Evolutionary conservation across 2,113 vertebrate genomes (phyloP).

Genomic region (Dasyprocta punctata): DNA sequence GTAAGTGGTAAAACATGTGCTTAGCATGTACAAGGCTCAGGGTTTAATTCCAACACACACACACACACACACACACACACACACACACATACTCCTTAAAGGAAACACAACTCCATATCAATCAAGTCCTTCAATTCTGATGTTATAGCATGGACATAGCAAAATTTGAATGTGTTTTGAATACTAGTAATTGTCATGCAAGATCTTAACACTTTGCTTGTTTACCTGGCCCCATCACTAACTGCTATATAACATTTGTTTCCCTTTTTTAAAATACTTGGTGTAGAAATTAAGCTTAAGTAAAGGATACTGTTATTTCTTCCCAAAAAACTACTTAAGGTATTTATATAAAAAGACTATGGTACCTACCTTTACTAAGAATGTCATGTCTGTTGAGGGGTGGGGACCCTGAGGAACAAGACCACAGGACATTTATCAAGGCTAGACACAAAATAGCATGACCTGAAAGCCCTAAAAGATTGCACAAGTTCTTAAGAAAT

Average conservation of each 20-base stretch:
- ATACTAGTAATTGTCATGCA: neutral
- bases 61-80: neutral
- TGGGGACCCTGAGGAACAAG: neutral
- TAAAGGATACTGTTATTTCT: constrained; percentile 27
- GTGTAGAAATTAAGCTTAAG: constrained; percentile 32
- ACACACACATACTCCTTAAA: neutral
- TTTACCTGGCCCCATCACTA: neutral
- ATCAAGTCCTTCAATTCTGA: neutral
- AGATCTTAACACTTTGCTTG: constrained; percentile 2
- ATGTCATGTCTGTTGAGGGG: neutral
- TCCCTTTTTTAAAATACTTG: constrained; percentile 49
- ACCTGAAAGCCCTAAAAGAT: neutral
- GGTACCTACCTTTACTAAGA: neutral
- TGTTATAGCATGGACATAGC: neutral
- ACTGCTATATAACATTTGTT: neutral
- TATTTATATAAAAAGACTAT: neutral
- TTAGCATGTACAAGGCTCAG: neutral
- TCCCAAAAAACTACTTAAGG: neutral
- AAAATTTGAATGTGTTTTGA: neutral
- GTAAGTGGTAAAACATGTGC: neutral
- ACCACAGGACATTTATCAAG: neutral
- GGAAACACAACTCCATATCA: neutral
- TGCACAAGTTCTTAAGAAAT: constrained; percentile 37
- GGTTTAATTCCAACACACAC: neutral
- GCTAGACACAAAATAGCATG: neutral